Base-by-base conservation (phyloP, 2,113 vertebrate genomes). In the Lanius collurio region DNA sequence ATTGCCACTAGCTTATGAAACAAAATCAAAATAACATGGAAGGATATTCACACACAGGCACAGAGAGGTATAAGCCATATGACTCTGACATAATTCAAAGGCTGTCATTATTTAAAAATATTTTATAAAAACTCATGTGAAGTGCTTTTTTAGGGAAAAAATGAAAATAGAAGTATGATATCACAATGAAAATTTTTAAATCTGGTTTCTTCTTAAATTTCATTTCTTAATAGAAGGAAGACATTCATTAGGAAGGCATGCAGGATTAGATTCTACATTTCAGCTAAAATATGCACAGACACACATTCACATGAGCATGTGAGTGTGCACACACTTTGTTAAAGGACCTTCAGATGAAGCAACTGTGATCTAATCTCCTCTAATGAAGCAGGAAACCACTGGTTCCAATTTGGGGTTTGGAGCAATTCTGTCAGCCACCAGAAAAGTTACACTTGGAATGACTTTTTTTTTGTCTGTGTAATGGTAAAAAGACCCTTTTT, bases 341-440 rank as follows among this genome's bases (percentile, higher is more conserved):
- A 63, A 55, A 55, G 83, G 49, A 86, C 21, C 28, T 87, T 90
- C 93, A 86, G 62, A 67, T 91, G 89, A 95, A 94, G 79, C 83
- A 91, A 89, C 65, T 86, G 79, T 79, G 68, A 89, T 49, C 83
- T 87, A 31, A 89, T 94, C 74, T 71, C 94, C 71, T 65, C 42
- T 69, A 93, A 89, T 57, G 63, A 88, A 96, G 75, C 64, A 81
- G 88, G 88, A 96, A 97, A 93, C 22, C 52, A 92, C 42, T 89
- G 91, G 95, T 94, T 97, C 87, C 87, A 68, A 78, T 89, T 95
- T 93, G 81, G 81, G 57, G 77, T 94, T 97, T 88, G 77, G 44
- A 93, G 79, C 39, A 95, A 68, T 91, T 95, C 84, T 83, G 63
- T 86, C 76, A 96, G 44, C 74, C 84, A 80, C 57, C 93, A 96